Evolutionary conservation across 1,140 invertebrate genomes (phyloP).

Genomic region (Bombus sibiricus): DNA sequence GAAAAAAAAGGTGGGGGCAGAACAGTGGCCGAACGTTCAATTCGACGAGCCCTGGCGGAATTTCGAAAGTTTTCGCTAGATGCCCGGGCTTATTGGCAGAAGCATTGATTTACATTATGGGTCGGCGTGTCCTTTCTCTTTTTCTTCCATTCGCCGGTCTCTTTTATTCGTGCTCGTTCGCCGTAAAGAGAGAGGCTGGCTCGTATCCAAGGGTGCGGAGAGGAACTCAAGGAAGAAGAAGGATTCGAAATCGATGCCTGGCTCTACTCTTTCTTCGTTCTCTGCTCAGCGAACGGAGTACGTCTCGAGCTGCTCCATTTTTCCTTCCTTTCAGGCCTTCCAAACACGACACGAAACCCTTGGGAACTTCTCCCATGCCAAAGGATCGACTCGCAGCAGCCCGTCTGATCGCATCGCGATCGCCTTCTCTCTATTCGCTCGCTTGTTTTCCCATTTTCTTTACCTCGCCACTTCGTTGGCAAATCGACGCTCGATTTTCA

Average conservation of each 20-base stretch:
- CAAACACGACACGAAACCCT: slow-evolving; percentile 3
- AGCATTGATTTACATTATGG: slow-evolving; percentile 48
- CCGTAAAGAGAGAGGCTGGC: slow-evolving; percentile 32
- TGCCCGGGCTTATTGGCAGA: slow-evolving; percentile 21
- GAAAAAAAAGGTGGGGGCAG: too few species aligned
- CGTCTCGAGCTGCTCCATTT: slow-evolving; percentile 9
- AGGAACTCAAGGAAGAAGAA: slow-evolving; percentile 21
- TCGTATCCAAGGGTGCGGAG: slow-evolving; percentile 36
- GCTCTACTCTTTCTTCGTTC: neutral
- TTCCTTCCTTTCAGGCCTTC: slow-evolving; percentile 5
- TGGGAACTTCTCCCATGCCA: neutral
- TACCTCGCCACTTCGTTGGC: neutral
- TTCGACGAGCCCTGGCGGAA: neutral
- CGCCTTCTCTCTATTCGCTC: too few species aligned
- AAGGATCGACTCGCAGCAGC: slow-evolving; percentile 6
- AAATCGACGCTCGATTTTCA: slow-evolving; percentile 14
- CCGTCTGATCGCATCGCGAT: slow-evolving; percentile 7
- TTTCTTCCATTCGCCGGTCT: neutral
- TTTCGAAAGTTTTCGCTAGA: slow-evolving; percentile 4
- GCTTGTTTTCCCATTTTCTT: neutral
- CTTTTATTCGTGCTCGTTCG: slow-evolving; percentile 21
- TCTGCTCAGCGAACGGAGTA: neutral
- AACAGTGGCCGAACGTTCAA: neutral
- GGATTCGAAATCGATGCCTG: slow-evolving; percentile 45
- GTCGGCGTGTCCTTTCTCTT: slow-evolving; percentile 14